Percentiles rank a stretch among this genome's conserved stretches.
phyloP scores from a whole-genome alignment of 1,140 invertebrate species.

The Andrena cerasifolii region DNA sequence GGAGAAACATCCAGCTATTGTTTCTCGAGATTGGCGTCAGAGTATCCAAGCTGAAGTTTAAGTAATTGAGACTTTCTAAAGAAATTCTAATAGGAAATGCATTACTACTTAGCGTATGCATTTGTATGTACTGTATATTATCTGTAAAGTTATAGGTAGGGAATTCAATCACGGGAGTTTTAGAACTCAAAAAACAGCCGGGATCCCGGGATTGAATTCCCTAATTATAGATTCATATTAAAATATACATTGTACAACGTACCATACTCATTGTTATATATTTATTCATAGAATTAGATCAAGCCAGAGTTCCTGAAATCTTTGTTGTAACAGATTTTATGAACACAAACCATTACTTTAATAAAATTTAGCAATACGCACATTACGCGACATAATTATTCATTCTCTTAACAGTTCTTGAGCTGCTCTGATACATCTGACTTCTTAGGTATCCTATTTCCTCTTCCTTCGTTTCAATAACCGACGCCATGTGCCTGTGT shows the following conservation, averaged over 20 bases:
- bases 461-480: constrained; percentile 50
- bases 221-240: too few species aligned
- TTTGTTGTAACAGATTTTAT: not conserved
- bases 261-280: not conserved
- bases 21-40: constrained; percentile 84
- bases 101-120: too few species aligned
- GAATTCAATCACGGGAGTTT: too few species aligned
- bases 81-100: constrained; percentile 25
- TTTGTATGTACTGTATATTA: too few species aligned
- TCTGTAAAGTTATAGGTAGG: too few species aligned
- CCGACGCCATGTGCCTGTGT: constrained; percentile 34
- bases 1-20: constrained; percentile 86
- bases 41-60: constrained; percentile 81
- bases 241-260: too few species aligned
- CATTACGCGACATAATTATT: not conserved
- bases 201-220: too few species aligned
- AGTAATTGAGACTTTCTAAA: constrained; percentile 45
- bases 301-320: not conserved
- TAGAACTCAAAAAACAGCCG: too few species aligned
- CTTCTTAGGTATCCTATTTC: constrained; percentile 60
- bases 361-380: constrained; percentile 13
- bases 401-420: not conserved
- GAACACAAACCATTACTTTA: not conserved
- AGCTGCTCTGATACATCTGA: constrained; percentile 38
- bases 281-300: constrained; percentile 8